phyloP scores from a whole-genome alignment of 2,888 invertebrate species.

The Lasioglossum zephyrum region DNA sequence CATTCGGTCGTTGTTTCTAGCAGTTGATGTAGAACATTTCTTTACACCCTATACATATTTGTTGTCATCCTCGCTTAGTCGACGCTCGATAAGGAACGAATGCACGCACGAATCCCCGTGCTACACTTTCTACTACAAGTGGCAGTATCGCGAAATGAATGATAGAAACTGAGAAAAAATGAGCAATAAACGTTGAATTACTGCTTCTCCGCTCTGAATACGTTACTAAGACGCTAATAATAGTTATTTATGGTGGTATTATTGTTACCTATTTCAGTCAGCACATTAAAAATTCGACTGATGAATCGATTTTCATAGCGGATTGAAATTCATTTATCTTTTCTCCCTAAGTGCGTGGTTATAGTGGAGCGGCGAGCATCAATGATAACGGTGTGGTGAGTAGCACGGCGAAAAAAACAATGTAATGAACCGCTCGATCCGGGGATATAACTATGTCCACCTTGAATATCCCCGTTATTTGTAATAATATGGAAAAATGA shows the following conservation, averaged over 20 bases:
- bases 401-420: too few species aligned
- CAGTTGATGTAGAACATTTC: too few species aligned
- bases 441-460: too few species aligned
- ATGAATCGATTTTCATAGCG: neutral
- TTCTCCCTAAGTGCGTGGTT: too few species aligned
- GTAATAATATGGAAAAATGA: too few species aligned
- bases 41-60: slow-evolving; percentile 7
- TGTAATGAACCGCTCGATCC: too few species aligned
- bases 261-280: slow-evolving; percentile 3
- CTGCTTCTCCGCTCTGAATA: neutral
- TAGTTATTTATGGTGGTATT: slow-evolving; percentile 8
- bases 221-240: neutral
- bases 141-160: slow-evolving; percentile 7
- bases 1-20: too few species aligned
- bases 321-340: neutral
- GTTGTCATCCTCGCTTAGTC: slow-evolving; percentile 16
- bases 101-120: neutral
- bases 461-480: too few species aligned
- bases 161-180: neutral
- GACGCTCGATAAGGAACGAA: slow-evolving; percentile 32
- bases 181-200: slow-evolving; percentile 17
- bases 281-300: neutral
- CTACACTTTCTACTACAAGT: neutral
- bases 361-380: too few species aligned
- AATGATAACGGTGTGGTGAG: too few species aligned